These are phyloP conservation scores for Zosterops japonicus DNA, from an alignment of 2,113 vertebrate genomes.

Conservation along the genomic window DNA sequence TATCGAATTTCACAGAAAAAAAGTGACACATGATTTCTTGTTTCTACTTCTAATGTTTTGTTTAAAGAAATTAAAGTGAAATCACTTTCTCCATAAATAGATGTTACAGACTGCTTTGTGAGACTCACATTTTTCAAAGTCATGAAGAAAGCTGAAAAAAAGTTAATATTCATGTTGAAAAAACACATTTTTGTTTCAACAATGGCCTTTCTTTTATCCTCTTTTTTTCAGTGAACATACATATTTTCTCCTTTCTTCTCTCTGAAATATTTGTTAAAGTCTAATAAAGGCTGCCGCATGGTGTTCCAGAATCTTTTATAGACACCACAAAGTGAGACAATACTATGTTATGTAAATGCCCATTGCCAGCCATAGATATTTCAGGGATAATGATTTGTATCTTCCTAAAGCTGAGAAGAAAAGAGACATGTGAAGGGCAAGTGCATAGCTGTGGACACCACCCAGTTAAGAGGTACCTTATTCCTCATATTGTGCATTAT, in stretches of 20 bases:
- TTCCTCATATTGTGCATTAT: rapidly evolving
- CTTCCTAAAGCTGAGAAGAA: neutral
- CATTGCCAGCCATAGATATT: rapidly evolving
- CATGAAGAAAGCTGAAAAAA: neutral
- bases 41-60: neutral
- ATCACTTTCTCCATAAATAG: neutral
- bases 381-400: neutral
- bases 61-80: neutral
- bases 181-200: neutral
- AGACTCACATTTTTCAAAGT: neutral
- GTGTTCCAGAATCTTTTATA: neutral
- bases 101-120: neutral
- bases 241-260: neutral
- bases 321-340: neutral
- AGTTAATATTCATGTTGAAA: neutral
- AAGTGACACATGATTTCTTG: neutral
- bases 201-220: neutral
- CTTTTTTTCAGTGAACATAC: neutral
- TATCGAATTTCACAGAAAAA: neutral
- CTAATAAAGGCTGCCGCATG: neutral
- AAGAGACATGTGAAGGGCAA: neutral
- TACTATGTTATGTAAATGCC: neutral
- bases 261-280: neutral
- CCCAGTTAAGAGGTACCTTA: neutral
- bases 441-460: neutral